These are phyloP conservation scores for Torymus tubicola DNA, from an alignment of 2,888 invertebrate genomes.

Conservation along the genomic window DNA sequence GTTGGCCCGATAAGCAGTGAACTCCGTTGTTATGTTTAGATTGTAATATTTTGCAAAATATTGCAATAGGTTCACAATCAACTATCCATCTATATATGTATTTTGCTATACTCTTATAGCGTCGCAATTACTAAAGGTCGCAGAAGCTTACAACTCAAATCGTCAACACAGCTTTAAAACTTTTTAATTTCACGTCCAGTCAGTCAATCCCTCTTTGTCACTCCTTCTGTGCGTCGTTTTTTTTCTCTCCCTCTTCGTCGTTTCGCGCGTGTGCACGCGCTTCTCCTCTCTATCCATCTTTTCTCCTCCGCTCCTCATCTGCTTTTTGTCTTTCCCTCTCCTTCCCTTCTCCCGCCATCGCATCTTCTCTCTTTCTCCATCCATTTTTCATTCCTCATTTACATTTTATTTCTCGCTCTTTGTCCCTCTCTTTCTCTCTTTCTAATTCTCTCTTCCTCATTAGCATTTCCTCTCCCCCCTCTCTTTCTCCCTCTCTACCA, in stretches of 20 bases:
- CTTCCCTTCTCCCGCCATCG: not conserved
- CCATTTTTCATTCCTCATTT: not conserved
- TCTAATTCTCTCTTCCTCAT: not conserved
- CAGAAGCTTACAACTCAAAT: no score
- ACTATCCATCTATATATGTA: no score
- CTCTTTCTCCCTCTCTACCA: not conserved
- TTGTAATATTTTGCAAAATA: no score
- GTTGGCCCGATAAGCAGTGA: no score
- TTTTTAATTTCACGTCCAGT: no score
- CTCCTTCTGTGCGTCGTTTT: not conserved
- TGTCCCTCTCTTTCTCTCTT: not conserved
- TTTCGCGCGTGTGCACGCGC: not conserved
- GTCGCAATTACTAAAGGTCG: no score
- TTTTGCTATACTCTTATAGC: no score
- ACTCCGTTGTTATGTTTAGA: no score
- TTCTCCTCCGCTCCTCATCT: no score
- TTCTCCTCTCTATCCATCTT: no score
- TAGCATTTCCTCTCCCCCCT: not conserved
- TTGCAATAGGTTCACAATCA: no score
- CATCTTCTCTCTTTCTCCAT: constrained; percentile 5
- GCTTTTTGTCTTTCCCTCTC: not conserved
- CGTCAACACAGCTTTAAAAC: no score
- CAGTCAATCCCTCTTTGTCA: not conserved
- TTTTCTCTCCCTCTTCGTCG: constrained; percentile 10
- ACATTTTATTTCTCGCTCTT: not conserved